phyloP scores from a whole-genome alignment of 1,140 invertebrate genomes.

The Drosophila obscura region DNA sequence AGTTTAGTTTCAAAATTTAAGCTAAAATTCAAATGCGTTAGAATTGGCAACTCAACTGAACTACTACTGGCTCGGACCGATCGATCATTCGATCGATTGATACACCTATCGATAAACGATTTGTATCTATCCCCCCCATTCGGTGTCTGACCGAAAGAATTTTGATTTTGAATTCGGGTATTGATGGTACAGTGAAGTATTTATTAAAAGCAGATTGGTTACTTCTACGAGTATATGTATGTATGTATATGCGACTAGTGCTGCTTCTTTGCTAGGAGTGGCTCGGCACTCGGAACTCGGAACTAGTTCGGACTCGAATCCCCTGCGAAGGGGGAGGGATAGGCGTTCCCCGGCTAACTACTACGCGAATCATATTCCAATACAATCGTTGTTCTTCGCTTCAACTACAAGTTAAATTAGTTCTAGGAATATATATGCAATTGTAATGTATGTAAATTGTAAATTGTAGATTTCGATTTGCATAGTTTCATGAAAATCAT shows the following conservation, averaged over 20 bases:
- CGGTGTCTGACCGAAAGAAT: not conserved
- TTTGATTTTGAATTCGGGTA: not conserved
- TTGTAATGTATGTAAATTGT: slow-evolving; percentile 2
- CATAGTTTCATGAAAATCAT: slow-evolving; percentile 39
- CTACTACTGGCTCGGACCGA: slow-evolving; percentile 7
- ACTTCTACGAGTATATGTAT: slow-evolving; percentile 5
- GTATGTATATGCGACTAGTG: slow-evolving; percentile 7
- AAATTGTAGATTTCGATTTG: slow-evolving; percentile 1
- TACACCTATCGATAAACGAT: not conserved
- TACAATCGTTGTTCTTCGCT: slow-evolving; percentile 64
- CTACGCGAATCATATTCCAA: slow-evolving; percentile 73
- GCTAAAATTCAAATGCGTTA: slow-evolving; percentile 6
- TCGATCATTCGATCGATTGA: not conserved
- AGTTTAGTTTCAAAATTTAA: slow-evolving; percentile 12
- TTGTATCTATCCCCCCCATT: no score
- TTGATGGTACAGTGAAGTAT: no score
- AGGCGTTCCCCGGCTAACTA: no score
- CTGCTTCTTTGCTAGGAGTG: not conserved
- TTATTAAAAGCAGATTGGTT: slow-evolving; percentile 20
- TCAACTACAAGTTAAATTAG: slow-evolving; percentile 35
- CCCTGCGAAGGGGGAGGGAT: not conserved
- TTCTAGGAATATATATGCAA: slow-evolving; percentile 14
- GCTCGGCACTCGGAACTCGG: not conserved
- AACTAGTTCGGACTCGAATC: slow-evolving; percentile 3
- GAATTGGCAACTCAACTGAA: slow-evolving; percentile 13